Percentiles rank a stretch among this genome's conserved stretches.
phyloP scores from a whole-genome alignment of 2,888 invertebrate genomes.

The Orgyia antiqua region DNA sequence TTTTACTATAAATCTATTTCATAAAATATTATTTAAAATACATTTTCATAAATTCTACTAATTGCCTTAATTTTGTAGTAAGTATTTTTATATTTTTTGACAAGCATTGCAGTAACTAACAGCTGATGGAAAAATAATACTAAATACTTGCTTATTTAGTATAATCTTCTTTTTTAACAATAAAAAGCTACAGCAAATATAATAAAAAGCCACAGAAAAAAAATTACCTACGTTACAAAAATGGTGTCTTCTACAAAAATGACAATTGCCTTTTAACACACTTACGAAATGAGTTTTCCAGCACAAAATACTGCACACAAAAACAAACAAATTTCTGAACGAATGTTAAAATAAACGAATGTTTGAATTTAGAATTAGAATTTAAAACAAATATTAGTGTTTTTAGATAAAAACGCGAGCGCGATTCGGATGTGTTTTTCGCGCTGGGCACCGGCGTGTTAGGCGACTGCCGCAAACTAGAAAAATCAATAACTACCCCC shows the following conservation, averaged over 20 bases:
- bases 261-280: constrained; percentile 34
- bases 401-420: constrained; percentile 59
- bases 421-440: constrained; percentile 64
- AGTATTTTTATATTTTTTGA: neutral
- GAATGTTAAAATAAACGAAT: constrained; percentile 15
- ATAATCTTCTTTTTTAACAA: constrained; percentile 10
- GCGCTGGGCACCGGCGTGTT: constrained; percentile 70
- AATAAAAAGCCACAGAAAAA: constrained; percentile 26
- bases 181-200: constrained; percentile 16
- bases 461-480: constrained; percentile 72
- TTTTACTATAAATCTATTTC: constrained; percentile 1
- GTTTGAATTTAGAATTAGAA: constrained; percentile 22
- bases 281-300: constrained; percentile 64
- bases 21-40: neutral
- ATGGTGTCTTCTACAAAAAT: constrained; percentile 39
- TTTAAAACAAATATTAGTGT: constrained; percentile 42
- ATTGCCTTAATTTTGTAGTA: neutral
- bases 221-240: constrained; percentile 46
- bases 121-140: constrained; percentile 61
- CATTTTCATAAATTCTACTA: too few species aligned
- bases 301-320: constrained; percentile 54
- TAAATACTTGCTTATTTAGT: too few species aligned
- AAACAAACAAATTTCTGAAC: constrained; percentile 28
- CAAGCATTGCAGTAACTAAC: constrained; percentile 37
- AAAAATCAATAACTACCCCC: constrained; percentile 72